Conservation (phyloP, 2,797 vertebrate species). For the Danio aesculapii region DNA sequence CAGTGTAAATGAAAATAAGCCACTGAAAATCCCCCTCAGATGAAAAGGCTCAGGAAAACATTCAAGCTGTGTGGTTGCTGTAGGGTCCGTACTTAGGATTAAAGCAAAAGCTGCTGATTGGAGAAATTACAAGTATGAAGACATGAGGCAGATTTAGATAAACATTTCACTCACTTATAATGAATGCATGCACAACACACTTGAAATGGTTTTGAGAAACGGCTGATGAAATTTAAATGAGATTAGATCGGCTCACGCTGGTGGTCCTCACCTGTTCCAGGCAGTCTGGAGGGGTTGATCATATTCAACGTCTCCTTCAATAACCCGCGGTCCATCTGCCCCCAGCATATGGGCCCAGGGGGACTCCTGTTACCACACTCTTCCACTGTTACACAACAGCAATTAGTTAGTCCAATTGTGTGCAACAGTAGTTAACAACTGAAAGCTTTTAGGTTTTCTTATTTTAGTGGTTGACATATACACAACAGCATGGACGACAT, state of each 20-base stretch:
- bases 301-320: conserved; percentile 51
- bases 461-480: conserved; percentile 25
- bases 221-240: conserved; percentile 59
- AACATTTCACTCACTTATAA: conserved; percentile 46
- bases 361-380: conserved; percentile 54
- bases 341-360: conserved; percentile 57
- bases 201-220: conserved; percentile 46
- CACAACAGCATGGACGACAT: background rate
- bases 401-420: conserved; percentile 38
- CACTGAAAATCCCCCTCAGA: conserved; percentile 54
- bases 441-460: conserved; percentile 42
- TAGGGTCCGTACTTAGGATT: conserved; percentile 53
- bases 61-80: conserved; percentile 38
- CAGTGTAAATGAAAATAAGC: conserved; percentile 52
- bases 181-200: conserved; percentile 27
- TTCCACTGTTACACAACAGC: conserved; percentile 29
- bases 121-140: conserved; percentile 58
- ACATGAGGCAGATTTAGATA: conserved; percentile 63
- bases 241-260: conserved; percentile 54
- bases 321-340: conserved; percentile 59
- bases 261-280: conserved; percentile 44
- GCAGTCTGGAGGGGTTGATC: conserved; percentile 53
- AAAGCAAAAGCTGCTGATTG: conserved; percentile 60
- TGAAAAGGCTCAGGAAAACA: conserved; percentile 47
- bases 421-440: conserved; percentile 28